These are phyloP conservation scores for Drosophila santomea DNA, from an alignment of 1,140 invertebrate genomes.

Conservation along the genomic window DNA sequence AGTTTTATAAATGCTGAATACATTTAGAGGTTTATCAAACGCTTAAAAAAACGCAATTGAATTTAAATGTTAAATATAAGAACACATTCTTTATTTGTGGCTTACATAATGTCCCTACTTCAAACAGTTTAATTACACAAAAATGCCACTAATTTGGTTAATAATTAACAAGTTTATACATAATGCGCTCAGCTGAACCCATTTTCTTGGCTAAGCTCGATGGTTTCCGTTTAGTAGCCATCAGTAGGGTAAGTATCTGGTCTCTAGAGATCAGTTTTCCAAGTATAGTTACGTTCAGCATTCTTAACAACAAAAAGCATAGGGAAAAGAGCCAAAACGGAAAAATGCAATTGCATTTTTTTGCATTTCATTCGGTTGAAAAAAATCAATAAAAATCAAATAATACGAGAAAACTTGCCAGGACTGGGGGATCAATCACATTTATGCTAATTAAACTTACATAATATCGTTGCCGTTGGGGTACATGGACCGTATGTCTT, in stretches of 20 bases:
- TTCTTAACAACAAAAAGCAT: constrained; percentile 63
- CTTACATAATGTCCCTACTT: too few relatives aligned
- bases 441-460: constrained; percentile 80
- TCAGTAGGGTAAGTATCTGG: constrained; percentile 53
- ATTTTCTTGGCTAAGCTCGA: not conserved
- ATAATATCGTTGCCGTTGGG: constrained; percentile 50
- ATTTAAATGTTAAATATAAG: too few relatives aligned
- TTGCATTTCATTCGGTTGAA: constrained; percentile 72
- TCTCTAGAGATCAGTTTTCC: constrained; percentile 56
- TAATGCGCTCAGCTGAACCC: not conserved
- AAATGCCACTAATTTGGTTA: too few relatives aligned
- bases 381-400: constrained; percentile 78
- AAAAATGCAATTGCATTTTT: constrained; percentile 78
- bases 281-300: constrained; percentile 51
- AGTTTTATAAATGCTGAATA: constrained; percentile 2
- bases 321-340: constrained; percentile 33
- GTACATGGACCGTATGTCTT: constrained; percentile 33
- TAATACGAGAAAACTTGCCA: constrained; percentile 75
- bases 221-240: not conserved
- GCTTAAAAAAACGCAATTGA: not conserved
- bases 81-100: too few relatives aligned
- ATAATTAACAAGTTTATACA: not conserved
- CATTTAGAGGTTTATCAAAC: constrained; percentile 1
- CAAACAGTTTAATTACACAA: too few relatives aligned
- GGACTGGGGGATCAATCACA: constrained; percentile 78